phyloP scores from a whole-genome alignment of 2,888 invertebrate genomes.

The Plebejus anna region DNA sequence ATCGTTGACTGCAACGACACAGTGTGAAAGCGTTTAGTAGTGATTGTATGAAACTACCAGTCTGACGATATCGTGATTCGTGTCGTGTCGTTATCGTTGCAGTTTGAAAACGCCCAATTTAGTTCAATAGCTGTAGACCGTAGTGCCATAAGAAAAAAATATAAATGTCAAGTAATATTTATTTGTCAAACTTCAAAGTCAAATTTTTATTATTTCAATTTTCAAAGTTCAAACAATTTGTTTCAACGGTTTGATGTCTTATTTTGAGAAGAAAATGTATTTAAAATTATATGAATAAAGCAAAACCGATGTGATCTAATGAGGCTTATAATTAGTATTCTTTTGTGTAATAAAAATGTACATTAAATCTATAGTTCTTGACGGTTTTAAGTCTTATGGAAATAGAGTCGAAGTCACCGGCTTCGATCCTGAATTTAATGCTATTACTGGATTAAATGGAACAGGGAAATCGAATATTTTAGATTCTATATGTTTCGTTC shows the following conservation, averaged over 20 bases:
- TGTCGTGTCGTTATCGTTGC: too few species aligned
- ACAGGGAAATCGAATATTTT: slow-evolving; percentile 98
- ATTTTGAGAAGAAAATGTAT: not conserved
- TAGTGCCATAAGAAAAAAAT: too few species aligned
- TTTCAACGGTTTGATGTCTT: slow-evolving; percentile 43
- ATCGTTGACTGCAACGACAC: too few species aligned
- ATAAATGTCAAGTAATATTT: not conserved
- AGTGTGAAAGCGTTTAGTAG: too few species aligned
- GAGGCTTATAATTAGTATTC: slow-evolving; percentile 28
- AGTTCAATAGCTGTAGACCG: too few species aligned
- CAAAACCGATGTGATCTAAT: slow-evolving; percentile 25
- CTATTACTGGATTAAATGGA: slow-evolving; percentile 98
- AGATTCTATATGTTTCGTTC: slow-evolving; percentile 98
- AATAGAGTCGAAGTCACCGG: slow-evolving; percentile 93
- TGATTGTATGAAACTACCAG: too few species aligned
- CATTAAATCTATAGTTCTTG: slow-evolving; percentile 94
- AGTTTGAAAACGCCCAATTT: too few species aligned
- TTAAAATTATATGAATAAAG: not conserved
- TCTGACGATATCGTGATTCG: too few species aligned
- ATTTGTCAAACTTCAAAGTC: not conserved
- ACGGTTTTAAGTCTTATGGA: slow-evolving; percentile 99
- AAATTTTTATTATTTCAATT: not conserved
- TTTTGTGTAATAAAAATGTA: slow-evolving; percentile 82
- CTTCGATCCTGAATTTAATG: slow-evolving; percentile 97
- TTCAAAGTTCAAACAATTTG: slow-evolving; percentile 23